Conservation (phyloP, 2,113 vertebrate species). For the Erythrocebus patas region DNA sequence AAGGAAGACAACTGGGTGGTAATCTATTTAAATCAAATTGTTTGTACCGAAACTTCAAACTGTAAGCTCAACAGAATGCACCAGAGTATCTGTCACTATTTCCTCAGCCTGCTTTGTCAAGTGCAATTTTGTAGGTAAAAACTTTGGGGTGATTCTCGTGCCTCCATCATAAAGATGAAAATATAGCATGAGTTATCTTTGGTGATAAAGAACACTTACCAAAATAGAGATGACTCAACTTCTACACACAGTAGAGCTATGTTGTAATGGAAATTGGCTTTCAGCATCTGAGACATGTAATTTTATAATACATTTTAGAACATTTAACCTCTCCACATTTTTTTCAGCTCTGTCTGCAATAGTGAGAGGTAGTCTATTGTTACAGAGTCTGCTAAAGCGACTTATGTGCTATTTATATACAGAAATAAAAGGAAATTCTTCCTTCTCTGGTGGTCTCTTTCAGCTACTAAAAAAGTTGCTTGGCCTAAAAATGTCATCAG, state of each 20-base stretch:
- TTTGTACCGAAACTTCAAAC: constrained; percentile 46
- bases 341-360: not conserved
- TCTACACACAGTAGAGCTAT: constrained; percentile 36
- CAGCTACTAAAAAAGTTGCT: constrained; percentile 31
- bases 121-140: constrained; percentile 68
- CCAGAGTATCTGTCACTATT: not conserved
- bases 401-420: constrained; percentile 47
- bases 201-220: constrained; percentile 74
- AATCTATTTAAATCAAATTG: constrained; percentile 67
- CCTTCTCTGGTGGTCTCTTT: constrained; percentile 64
- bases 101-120: constrained; percentile 44
- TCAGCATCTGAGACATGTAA: constrained; percentile 64
- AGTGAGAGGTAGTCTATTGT: constrained; percentile 37
- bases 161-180: constrained; percentile 56
- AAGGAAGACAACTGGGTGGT: not conserved
- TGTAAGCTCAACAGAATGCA: constrained; percentile 25
- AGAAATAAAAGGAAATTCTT: constrained; percentile 39
- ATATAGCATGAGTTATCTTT: constrained; percentile 67
- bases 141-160: constrained; percentile 55
- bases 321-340: constrained; percentile 62
- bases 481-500: constrained; percentile 60
- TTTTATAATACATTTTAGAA: constrained; percentile 72
- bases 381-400: constrained; percentile 30
- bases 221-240: constrained; percentile 78
- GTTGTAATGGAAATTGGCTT: constrained; percentile 75